Evolutionary conservation across 2,797 vertebrate species (phyloP).

Genomic region (Sarcophilus harrisii): DNA sequence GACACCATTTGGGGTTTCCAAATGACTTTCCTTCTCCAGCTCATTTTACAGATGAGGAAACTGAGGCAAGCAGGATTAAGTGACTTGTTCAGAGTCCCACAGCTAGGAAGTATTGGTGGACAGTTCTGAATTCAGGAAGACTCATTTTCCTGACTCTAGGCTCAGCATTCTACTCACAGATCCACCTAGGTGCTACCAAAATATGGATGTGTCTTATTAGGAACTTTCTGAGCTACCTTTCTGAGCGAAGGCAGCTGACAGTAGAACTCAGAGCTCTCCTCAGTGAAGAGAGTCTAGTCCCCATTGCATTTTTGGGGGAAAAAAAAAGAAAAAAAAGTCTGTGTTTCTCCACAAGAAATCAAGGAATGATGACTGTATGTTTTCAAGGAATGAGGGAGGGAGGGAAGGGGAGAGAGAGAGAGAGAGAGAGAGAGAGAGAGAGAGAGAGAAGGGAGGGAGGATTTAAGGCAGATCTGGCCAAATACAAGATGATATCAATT

Average conservation of each 20-base stretch:
- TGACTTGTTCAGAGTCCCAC: background rate
- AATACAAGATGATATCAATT: background rate
- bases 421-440: no score
- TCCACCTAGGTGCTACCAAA: constrained; percentile 77
- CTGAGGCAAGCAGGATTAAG: background rate
- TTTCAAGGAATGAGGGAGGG: background rate
- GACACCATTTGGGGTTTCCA: background rate
- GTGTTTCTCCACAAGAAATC: constrained; percentile 46
- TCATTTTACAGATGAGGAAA: background rate
- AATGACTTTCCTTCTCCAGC: background rate
- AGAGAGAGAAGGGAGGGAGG: background rate
- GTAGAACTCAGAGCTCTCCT: constrained; percentile 51
- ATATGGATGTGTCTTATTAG: constrained; percentile 69
- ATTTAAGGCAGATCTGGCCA: background rate
- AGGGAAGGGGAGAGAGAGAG: no score
- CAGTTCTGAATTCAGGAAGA: background rate
- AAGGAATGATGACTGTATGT: background rate
- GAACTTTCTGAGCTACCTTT: constrained; percentile 76
- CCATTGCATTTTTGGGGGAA: constrained; percentile 56
- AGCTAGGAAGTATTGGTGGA: background rate
- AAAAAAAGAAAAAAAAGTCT: constrained; percentile 28
- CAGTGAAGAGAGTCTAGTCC: constrained; percentile 62
- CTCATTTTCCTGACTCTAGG: background rate
- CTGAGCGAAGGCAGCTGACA: constrained; percentile 73
- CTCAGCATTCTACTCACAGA: background rate